Evolutionary conservation across 2,797 vertebrate genomes (phyloP).

Genomic region (Discoglossus pictus): DNA sequence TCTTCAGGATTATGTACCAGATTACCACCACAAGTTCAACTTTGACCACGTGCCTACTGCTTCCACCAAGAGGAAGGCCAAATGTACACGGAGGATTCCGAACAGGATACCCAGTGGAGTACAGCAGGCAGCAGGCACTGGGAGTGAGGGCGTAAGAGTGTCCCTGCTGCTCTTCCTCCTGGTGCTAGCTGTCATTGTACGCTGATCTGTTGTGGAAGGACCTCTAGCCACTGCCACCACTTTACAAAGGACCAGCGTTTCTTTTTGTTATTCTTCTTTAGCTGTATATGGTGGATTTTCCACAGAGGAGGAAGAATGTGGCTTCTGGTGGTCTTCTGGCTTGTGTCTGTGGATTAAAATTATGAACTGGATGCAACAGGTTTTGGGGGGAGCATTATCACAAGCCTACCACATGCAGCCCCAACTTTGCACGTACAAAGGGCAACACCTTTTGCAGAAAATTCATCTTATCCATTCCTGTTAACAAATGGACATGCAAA

Average conservation of each 20-base stretch:
- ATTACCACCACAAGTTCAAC: conserved; percentile 89
- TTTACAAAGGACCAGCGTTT: conserved; percentile 70
- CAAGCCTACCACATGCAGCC: conserved; percentile 60
- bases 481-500: conserved; percentile 48
- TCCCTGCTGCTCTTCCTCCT: conserved; percentile 74
- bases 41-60: conserved; percentile 75
- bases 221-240: conserved; percentile 73
- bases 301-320: conserved; percentile 60
- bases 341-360: conserved; percentile 58
- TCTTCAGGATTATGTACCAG: conserved; percentile 86
- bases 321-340: conserved; percentile 58
- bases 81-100: conserved; percentile 89
- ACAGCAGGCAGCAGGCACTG: conserved; percentile 86
- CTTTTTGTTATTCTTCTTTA: conserved; percentile 67
- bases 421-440: conserved; percentile 58
- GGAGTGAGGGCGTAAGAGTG: conserved; percentile 60
- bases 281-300: conserved; percentile 61
- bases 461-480: conserved; percentile 34
- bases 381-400: conserved; percentile 52
- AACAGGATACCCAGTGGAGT: conserved; percentile 92
- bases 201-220: conserved; percentile 74
- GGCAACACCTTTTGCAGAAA: conserved; percentile 57
- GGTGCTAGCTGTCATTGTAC: conserved; percentile 79
- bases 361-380: conserved; percentile 59
- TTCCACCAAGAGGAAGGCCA: conserved; percentile 88